A percentile compares a stretch with the other conserved stretches of the same genome.
Evolutionary conservation across 2,888 invertebrate species (phyloP).

Genomic region (Fabriciana adippe): DNA sequence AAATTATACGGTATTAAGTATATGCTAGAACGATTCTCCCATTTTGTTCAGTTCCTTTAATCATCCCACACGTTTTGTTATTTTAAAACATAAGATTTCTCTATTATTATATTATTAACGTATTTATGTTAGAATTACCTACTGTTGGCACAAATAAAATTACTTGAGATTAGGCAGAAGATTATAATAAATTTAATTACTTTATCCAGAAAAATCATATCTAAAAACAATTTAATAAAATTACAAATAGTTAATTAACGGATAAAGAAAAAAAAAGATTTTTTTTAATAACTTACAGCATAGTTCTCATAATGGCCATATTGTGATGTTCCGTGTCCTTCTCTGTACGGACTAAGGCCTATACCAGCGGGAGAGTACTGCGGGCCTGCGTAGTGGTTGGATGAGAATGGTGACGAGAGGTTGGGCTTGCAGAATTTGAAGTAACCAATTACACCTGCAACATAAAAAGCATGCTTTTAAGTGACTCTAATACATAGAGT

Average conservation of each 20-base stretch:
- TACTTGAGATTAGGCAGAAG: too few species aligned
- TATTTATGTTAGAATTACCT: too few species aligned
- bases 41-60: too few species aligned
- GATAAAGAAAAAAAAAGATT: background rate
- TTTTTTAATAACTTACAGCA: slow-evolving; percentile 46
- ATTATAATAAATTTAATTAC: too few species aligned
- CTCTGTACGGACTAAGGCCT: slow-evolving; percentile 84
- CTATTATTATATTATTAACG: too few species aligned
- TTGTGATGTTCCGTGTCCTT: slow-evolving; percentile 54
- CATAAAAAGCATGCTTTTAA: background rate
- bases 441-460: slow-evolving; percentile 89
- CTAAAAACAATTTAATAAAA: too few species aligned
- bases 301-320: slow-evolving; percentile 75
- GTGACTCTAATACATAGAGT: background rate
- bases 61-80: too few species aligned
- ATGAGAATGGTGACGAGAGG: slow-evolving; percentile 79
- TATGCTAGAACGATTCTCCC: too few species aligned
- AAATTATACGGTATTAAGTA: too few species aligned
- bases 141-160: too few species aligned
- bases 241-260: background rate
- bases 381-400: slow-evolving; percentile 79
- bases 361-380: slow-evolving; percentile 90
- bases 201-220: too few species aligned
- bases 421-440: slow-evolving; percentile 92
- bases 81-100: too few species aligned